Evolutionary conservation across 2,113 vertebrate species (phyloP).

Genomic region (Syngnathus typhle): DNA sequence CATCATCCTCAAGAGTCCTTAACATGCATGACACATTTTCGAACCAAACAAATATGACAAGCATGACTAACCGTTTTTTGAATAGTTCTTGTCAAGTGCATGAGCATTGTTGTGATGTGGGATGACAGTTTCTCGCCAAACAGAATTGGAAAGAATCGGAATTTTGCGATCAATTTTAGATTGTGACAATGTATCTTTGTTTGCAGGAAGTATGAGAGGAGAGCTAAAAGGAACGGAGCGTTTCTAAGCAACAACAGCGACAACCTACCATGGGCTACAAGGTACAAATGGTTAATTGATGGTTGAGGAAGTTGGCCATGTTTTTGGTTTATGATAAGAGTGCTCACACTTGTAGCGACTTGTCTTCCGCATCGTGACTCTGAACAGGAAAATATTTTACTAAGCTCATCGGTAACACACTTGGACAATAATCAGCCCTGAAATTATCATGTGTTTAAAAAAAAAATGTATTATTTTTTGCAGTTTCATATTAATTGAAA

Average conservation of each 20-base stretch:
- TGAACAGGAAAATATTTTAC: neutral
- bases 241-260: conserved; percentile 42
- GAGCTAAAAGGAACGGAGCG: conserved; percentile 14
- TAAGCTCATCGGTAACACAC: neutral
- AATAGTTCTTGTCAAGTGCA: too few relatives aligned
- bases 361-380: neutral
- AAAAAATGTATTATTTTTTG: too few relatives aligned
- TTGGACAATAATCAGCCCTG: neutral
- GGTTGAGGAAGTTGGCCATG: neutral
- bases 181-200: neutral
- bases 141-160: too few relatives aligned
- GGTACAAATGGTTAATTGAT: conserved; percentile 29
- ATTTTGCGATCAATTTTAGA: too few relatives aligned
- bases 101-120: too few relatives aligned
- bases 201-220: conserved; percentile 35
- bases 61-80: too few relatives aligned
- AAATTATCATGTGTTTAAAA: too few relatives aligned
- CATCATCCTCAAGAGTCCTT: too few relatives aligned
- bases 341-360: conserved; percentile 8
- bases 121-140: too few relatives aligned
- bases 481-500: too few relatives aligned
- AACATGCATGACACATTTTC: too few relatives aligned
- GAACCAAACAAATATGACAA: too few relatives aligned
- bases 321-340: conserved; percentile 12
- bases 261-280: conserved; percentile 56